Base-by-base conservation (phyloP, 2,113 vertebrate species). In the Eulemur rufifrons region DNA sequence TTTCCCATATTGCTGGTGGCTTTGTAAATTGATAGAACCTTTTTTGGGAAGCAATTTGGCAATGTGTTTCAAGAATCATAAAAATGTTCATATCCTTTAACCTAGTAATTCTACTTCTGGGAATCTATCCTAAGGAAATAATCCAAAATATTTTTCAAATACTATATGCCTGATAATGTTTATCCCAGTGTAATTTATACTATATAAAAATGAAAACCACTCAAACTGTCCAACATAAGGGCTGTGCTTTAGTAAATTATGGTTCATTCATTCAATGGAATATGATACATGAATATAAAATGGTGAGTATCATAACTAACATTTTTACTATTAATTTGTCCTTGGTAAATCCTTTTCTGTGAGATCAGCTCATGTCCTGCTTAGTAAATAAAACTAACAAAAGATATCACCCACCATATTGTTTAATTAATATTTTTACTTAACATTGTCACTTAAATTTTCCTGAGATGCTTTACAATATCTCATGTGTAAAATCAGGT, bases 51-150 rank as follows among this genome's bases (percentile, higher is more conserved):
- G 78, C 91, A 82, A 94, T 96, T 97, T 95, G 86, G 89, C 95
- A 97, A 68, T 94, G 82, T 76, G 64, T 86, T 97, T 96, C 78
- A 84, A 95, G 91, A 94, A 83, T 86, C 82, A 77, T 96, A 94
- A 97, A 97, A 96, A 95, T 86, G 86, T 95, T 91, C 89, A 95
- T 89, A 94, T 37, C 93, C 93, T 97, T 96, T 97, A 97, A 86
- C 97, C 95, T 95, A 89, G 95, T 95, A 96, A 97, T 96, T 97
- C 92, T 94, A 80, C 86, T 97, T 97, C 91, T 97, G 95, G 97
- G 93, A 98, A 95, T 97, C 91, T 84, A 91, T 97, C 96, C 95
- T 95, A 93, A 96, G 68, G 93, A 97, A 96, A 97, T 96, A 97
- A 94, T 95, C 80, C 80, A 97, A 97, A 97, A 97, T 97, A 93